These are phyloP conservation scores for Dynastes tityus DNA, from an alignment of 2,888 invertebrate species.

Conservation along the genomic window DNA sequence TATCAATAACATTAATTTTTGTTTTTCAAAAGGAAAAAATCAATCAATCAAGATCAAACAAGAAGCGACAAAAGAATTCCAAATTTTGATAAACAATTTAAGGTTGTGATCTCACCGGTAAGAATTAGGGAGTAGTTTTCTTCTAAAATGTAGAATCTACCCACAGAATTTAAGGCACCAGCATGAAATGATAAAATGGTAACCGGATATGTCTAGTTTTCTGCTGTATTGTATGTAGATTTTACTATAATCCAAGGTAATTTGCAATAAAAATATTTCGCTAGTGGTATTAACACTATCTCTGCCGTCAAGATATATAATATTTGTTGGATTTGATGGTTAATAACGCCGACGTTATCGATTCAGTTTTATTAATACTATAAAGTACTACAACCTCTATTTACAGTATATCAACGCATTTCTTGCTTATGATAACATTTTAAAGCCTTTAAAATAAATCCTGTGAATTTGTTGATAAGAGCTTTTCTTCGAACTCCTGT, in stretches of 20 bases:
- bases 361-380: neutral
- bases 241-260: slow-evolving; percentile 14
- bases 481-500: neutral
- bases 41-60: no score
- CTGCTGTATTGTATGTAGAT: neutral
- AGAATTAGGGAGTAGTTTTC: no score
- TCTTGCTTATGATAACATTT: neutral
- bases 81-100: no score
- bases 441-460: neutral
- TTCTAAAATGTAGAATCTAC: neutral
- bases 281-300: slow-evolving; percentile 10
- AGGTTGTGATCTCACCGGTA: no score
- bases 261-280: slow-evolving; percentile 7
- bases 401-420: neutral
- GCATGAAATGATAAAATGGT: neutral
- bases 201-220: neutral
- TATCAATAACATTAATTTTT: no score
- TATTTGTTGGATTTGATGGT: slow-evolving; percentile 5
- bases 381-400: neutral
- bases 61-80: no score
- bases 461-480: neutral
- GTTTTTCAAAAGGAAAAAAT: no score
- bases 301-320: neutral
- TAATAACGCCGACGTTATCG: slow-evolving; percentile 8
- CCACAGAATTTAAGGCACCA: neutral